Base-by-base conservation (phyloP, 2,797 vertebrate genomes). In the Eulemur coronatus region DNA sequence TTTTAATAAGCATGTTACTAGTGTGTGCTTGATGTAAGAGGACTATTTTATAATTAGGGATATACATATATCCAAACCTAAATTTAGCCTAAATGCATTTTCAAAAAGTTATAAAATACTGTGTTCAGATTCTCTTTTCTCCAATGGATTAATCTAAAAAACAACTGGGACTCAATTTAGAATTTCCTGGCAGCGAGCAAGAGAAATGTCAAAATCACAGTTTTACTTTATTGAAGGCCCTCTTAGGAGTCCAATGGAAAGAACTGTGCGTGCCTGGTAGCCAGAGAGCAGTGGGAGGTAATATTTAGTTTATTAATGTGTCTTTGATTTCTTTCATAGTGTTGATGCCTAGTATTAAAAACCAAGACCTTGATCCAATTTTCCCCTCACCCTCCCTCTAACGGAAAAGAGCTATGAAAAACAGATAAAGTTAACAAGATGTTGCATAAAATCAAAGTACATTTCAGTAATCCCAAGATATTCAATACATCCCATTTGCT, bases 291-390 rank as follows among this genome's bases (percentile, higher is more conserved):
- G 97, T 97, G 93, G 98, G 98, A 98, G 97, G 97, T 97, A 98
- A 98, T 98, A 98, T 98, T 98, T 98, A 98, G 98, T 98, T 98
- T 98, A 98, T 98, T 98, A 98, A 98, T 98, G 97, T 97, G 79
- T 91, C 96, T 98, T 98, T 98, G 97, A 98, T 97, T 96, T 97
- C 98, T 97, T 92, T 87, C 89, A 72, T 92, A 26, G 59, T 98
- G 85, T 97, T 98, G 98, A 98, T 98, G 98, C 96, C 96, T 91
- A 97, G 80, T 63, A 95, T 97, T 97, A 97, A 95, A 96, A 98
- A 98, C 93, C 55, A 98, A 95, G 97, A 95, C 97, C 97, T 98
- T 98, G 97, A 98, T 98, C 97, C 97, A 98, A 97, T 98, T 98
- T 98, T 85, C 65, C 90, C 86, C 94, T 85, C 95, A 20, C 80